A percentile compares a stretch with the other conserved stretches of the same genome.
phyloP scores from a whole-genome alignment of 1,140 invertebrate genomes.

The Drosophila repleta region DNA sequence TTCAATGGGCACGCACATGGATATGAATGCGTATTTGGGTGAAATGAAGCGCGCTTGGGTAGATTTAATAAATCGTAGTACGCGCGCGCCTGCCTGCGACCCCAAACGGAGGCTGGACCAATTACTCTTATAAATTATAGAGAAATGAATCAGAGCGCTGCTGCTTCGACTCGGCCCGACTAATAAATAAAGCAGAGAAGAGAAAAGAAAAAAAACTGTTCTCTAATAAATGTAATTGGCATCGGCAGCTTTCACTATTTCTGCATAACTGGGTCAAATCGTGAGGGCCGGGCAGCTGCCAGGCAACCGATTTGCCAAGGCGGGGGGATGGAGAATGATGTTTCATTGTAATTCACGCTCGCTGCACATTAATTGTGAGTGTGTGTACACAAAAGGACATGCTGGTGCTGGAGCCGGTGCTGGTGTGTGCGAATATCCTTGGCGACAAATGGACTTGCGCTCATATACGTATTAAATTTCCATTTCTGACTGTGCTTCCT shows the following conservation, averaged over 20 bases:
- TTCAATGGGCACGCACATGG: not conserved
- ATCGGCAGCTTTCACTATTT: slow-evolving; percentile 57
- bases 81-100: slow-evolving; percentile 18
- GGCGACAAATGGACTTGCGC: slow-evolving; percentile 57
- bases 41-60: slow-evolving; percentile 19
- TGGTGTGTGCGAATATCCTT: slow-evolving; percentile 56
- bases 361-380: slow-evolving; percentile 76
- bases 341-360: slow-evolving; percentile 71
- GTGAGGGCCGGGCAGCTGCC: slow-evolving; percentile 17
- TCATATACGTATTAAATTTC: slow-evolving; percentile 67
- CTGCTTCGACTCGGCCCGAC: slow-evolving; percentile 11
- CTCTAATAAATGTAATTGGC: slow-evolving; percentile 79
- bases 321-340: not conserved
- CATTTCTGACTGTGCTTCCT: slow-evolving; percentile 61
- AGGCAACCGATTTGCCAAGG: slow-evolving; percentile 51
- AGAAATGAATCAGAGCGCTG: slow-evolving; percentile 66
- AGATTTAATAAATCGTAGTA: slow-evolving; percentile 73
- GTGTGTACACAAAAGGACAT: slow-evolving; percentile 63
- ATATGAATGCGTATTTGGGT: slow-evolving; percentile 24
- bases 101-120: slow-evolving; percentile 21
- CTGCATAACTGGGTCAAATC: slow-evolving; percentile 64
- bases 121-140: slow-evolving; percentile 79
- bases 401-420: not conserved
- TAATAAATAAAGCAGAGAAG: slow-evolving; percentile 51
- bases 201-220: slow-evolving; percentile 49